Percentiles rank a stretch among this genome's conserved stretches.
phyloP scores from a whole-genome alignment of 2,888 invertebrate genomes.

The Margaritifera margaritifera region DNA sequence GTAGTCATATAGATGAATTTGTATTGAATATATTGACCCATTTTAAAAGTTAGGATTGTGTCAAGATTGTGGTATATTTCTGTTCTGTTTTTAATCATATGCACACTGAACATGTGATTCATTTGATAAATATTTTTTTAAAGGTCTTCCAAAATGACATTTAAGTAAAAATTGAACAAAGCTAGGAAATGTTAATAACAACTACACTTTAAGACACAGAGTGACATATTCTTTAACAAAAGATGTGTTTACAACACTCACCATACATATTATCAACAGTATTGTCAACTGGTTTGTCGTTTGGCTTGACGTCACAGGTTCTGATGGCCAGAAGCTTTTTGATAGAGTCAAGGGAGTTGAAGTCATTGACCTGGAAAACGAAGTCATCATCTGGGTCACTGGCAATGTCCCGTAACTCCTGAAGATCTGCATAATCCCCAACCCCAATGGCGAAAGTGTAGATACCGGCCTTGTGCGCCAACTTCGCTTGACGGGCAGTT shows the following conservation, averaged over 20 bases:
- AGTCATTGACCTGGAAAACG: conserved; percentile 56
- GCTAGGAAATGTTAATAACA: too few relatives aligned
- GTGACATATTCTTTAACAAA: too few relatives aligned
- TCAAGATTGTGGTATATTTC: too few relatives aligned
- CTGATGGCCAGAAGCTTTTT: conserved; percentile 55
- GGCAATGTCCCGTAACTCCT: conserved; percentile 56
- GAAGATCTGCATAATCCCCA: conserved; percentile 47
- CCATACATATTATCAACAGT: conserved; percentile 8
- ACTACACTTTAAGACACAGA: too few relatives aligned
- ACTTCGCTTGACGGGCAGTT: conserved; percentile 49
- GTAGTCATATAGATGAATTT: too few relatives aligned
- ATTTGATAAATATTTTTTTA: too few relatives aligned
- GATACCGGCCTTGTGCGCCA: conserved; percentile 49
- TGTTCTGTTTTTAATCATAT: too few relatives aligned
- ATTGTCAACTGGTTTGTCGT: conserved; percentile 18
- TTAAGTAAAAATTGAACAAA: neutral
- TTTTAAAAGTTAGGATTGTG: too few relatives aligned
- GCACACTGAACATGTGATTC: too few relatives aligned
- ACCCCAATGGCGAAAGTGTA: conserved; percentile 63
- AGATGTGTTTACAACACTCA: too few relatives aligned
- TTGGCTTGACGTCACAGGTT: conserved; percentile 48
- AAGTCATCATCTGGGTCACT: conserved; percentile 48
- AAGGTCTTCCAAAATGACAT: neutral
- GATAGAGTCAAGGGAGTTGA: conserved; percentile 54
- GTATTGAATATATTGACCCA: too few relatives aligned